phyloP scores from a whole-genome alignment of 2,797 vertebrate species.

The Adrianichthys oophorus region DNA sequence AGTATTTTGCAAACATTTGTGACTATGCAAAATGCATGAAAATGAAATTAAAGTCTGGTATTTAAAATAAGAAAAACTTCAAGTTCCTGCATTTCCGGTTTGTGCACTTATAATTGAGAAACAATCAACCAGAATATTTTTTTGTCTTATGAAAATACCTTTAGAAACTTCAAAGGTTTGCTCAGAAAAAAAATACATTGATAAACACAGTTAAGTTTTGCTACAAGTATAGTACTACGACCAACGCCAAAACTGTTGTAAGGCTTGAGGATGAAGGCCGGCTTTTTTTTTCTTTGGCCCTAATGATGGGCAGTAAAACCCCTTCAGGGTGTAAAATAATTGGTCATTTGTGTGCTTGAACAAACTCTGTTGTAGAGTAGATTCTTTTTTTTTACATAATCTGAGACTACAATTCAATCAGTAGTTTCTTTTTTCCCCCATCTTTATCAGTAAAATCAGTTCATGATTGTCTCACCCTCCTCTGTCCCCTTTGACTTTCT shows the following conservation, averaged over 20 bases:
- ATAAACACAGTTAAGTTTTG: too few relatives aligned
- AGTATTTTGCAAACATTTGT: too few relatives aligned
- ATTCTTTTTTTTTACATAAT: constrained; percentile 47
- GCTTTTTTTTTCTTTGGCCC: constrained; percentile 33
- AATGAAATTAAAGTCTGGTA: too few relatives aligned
- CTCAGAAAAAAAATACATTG: too few relatives aligned
- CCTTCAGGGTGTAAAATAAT: constrained; percentile 71
- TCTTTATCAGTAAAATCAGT: constrained; percentile 2
- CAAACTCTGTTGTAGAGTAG: constrained; percentile 48
- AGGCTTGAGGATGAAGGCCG: constrained; percentile 29
- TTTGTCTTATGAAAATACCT: too few relatives aligned
- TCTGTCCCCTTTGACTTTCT: constrained; percentile 26
- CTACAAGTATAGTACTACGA: constrained; percentile 16
- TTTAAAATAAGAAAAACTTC: too few relatives aligned
- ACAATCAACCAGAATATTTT: too few relatives aligned
- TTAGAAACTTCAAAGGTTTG: too few relatives aligned
- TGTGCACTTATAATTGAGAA: too few relatives aligned
- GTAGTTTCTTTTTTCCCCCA: constrained; percentile 1
- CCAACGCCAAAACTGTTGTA: constrained; percentile 18
- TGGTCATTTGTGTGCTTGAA: constrained; percentile 63
- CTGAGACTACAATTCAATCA: constrained; percentile 44
- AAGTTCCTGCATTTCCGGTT: too few relatives aligned
- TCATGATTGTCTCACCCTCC: constrained; percentile 9
- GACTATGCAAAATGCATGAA: too few relatives aligned
- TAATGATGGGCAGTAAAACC: constrained; percentile 49